phyloP scores from a whole-genome alignment of 2,113 vertebrate species.

The Scomber japonicus region DNA sequence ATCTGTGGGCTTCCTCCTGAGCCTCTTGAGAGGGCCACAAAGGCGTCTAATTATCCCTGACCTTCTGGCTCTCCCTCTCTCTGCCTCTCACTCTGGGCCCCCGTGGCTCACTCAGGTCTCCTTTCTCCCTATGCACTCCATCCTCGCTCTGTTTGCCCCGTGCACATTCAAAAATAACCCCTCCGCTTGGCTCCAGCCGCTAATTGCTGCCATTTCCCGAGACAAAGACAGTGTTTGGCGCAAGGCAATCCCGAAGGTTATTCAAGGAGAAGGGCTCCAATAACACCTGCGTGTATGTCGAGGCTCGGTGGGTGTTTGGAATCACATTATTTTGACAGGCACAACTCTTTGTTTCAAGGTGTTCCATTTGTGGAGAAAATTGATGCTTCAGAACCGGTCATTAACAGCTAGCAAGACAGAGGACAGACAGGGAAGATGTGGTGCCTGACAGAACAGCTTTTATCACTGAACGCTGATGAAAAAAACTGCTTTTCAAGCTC shows the following conservation, averaged over 20 bases:
- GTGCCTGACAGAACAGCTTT: constrained; percentile 42
- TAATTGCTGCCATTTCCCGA: constrained; percentile 83
- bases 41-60: constrained; percentile 89
- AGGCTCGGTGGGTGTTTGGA: constrained; percentile 49
- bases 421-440: constrained; percentile 34
- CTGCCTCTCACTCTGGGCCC: constrained; percentile 71
- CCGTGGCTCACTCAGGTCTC: constrained; percentile 68
- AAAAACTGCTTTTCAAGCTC: constrained; percentile 16
- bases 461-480: constrained; percentile 23
- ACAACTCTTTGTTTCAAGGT: constrained; percentile 71
- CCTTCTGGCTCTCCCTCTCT: constrained; percentile 81
- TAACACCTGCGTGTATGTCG: constrained; percentile 70
- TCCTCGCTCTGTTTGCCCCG: constrained; percentile 63
- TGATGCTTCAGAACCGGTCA: constrained; percentile 60
- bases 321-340: constrained; percentile 66
- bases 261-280: constrained; percentile 68
- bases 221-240: constrained; percentile 72
- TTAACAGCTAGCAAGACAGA: constrained; percentile 50
- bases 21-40: constrained; percentile 81
- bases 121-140: constrained; percentile 42
- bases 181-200: constrained; percentile 59
- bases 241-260: constrained; percentile 78
- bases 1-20: constrained; percentile 81
- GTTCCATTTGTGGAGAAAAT: constrained; percentile 58
- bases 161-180: constrained; percentile 74